phyloP scores from a whole-genome alignment of 1,140 invertebrate species.

The Temnothorax nylanderi region DNA sequence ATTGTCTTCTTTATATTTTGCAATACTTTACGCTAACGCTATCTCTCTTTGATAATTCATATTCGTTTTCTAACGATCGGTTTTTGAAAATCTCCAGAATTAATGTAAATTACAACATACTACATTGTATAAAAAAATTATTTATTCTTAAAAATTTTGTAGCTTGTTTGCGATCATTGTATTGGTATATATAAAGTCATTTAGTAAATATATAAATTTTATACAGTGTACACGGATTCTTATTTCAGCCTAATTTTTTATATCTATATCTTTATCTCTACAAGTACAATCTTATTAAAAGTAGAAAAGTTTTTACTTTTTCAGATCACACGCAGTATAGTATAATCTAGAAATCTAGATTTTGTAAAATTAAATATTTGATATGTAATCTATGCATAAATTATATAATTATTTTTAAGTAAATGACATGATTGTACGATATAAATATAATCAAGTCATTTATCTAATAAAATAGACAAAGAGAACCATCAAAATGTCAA shows the following conservation, averaged over 20 bases:
- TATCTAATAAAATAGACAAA: background rate
- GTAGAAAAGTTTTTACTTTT: constrained; percentile 41
- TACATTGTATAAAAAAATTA: constrained; percentile 24
- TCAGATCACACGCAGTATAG: constrained; percentile 19
- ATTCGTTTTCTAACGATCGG: background rate
- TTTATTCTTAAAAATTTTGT: constrained; percentile 34
- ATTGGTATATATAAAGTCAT: constrained; percentile 28
- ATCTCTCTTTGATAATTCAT: constrained; percentile 29
- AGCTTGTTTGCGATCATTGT: constrained; percentile 34
- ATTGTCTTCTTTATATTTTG: constrained; percentile 3
- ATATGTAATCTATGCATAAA: background rate
- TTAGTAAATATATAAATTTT: constrained; percentile 54
- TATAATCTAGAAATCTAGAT: background rate
- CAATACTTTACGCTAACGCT: constrained; percentile 19
- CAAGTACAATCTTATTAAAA: constrained; percentile 36
- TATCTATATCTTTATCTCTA: background rate
- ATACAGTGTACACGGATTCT: constrained; percentile 17
- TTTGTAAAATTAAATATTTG: background rate
- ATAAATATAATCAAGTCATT: background rate
- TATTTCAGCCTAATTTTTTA: background rate
- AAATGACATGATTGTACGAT: background rate
- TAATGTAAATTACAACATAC: constrained; percentile 22
- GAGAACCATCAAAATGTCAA: background rate
- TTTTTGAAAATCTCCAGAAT: constrained; percentile 8
- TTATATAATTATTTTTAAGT: background rate